A percentile compares a stretch with the other conserved stretches of the same genome.
Conservation (phyloP, 2,113 vertebrate species). For the Chrysochloris asiatica region DNA sequence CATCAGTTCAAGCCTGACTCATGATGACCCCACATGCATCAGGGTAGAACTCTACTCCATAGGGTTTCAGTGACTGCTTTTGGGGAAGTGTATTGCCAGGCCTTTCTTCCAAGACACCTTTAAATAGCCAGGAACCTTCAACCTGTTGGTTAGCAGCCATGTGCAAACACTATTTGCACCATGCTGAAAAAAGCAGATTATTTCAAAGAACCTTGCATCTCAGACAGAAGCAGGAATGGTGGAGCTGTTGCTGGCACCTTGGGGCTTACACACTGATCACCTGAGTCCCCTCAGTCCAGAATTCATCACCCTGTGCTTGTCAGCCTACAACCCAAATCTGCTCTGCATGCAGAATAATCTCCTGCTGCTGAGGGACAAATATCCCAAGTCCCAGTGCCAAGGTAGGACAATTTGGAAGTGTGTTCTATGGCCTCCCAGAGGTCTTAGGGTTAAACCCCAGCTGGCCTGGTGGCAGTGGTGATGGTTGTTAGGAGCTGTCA, state of each 20-base stretch:
- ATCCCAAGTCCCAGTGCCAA: too few relatives aligned
- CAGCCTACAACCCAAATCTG: neutral
- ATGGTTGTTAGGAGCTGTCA: too few relatives aligned
- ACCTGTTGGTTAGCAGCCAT: neutral
- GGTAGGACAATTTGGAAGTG: too few relatives aligned
- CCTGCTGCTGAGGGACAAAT: too few relatives aligned
- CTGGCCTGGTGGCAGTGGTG: too few relatives aligned
- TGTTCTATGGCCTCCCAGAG: too few relatives aligned
- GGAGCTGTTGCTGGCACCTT: neutral
- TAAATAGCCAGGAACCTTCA: neutral
- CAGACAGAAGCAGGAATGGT: neutral
- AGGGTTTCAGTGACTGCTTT: neutral
- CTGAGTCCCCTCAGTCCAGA: neutral
- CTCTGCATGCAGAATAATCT: neutral
- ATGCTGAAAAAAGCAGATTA: neutral
- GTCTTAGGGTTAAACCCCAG: neutral
- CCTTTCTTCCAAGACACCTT: neutral
- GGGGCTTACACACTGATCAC: rapidly evolving
- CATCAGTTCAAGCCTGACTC: neutral
- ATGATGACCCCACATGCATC: neutral
- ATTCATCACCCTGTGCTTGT: rapidly evolving
- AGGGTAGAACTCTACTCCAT: neutral
- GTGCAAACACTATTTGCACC: neutral
- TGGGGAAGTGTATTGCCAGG: neutral
- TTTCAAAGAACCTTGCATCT: too few relatives aligned